Evolutionary conservation across 2,888 invertebrate species (phyloP), one percentile per base, ranked within the genome.

Genomic region (Synergus japonicus): DNA sequence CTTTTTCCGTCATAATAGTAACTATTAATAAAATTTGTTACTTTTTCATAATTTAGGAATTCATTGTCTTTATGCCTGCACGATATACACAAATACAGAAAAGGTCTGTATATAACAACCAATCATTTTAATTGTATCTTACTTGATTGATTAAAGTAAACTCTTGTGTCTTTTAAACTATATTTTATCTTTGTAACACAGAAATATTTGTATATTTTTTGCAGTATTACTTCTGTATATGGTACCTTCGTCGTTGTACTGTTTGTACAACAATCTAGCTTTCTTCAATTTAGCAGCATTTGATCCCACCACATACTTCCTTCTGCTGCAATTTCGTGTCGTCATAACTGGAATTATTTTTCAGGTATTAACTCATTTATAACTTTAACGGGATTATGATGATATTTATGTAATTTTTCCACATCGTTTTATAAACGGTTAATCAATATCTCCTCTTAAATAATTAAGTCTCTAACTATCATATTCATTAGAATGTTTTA

Each of bases 271-370:
- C 91, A 98, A 98, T 93, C 94, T 99, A 88, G 95, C 98, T 46
- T 98, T 98, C 93, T 93, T 97, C 77, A 98, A 98, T 93, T 93
- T 98, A 87, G 96, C 97, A 13, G 95, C 95, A 78, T 98, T 98
- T 93, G 98, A 98, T 92, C 98, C 98, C 0, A 98, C 98, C 0
- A 98, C 98, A 0, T 98, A 98, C 91, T 98, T 97, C 92, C 93
- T 98, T 79, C 92, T 98, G 65, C 93, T 98, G 9, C 98, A 98
- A 92, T 95, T 98, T 85, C 94, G 98, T 88, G 98, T 98, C 58
- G 98, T 98, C 22, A 94, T 98, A 9, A 98, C 98, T 7, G 98
- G 98, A 54, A 93, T 98, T 78, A 93, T 98, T 65, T 98, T 97
- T 93, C 98, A 98, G 95, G 97, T 97, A 87, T 77, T 79, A 43